Evolutionary conservation across 2,888 invertebrate genomes (phyloP).

Genomic region (Agonopterix arenella): DNA sequence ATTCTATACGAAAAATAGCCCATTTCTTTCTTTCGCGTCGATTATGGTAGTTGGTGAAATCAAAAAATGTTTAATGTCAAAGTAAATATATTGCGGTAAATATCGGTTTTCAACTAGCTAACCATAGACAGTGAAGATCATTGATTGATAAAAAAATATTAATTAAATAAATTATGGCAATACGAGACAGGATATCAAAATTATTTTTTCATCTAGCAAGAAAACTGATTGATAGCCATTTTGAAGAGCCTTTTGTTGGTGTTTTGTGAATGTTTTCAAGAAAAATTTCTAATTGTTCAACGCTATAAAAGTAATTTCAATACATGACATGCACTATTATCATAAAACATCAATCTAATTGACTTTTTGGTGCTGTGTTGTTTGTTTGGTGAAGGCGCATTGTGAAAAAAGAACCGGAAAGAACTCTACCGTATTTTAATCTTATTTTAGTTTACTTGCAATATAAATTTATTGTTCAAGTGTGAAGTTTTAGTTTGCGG

Average conservation of each 20-base stretch:
- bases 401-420: slow-evolving; percentile 66
- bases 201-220: slow-evolving; percentile 68
- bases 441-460: slow-evolving; percentile 33
- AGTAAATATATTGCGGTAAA: neutral
- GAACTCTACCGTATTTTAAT: slow-evolving; percentile 48
- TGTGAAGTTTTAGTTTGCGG: slow-evolving; percentile 20
- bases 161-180: slow-evolving; percentile 59
- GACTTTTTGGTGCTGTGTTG: slow-evolving; percentile 36
- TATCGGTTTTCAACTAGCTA: slow-evolving; percentile 3
- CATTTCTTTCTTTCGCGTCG: no score
- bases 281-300: slow-evolving; percentile 53
- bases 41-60: no score
- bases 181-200: slow-evolving; percentile 69
- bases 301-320: slow-evolving; percentile 30
- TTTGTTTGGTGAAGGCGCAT: slow-evolving; percentile 57
- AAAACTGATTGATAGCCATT: slow-evolving; percentile 72
- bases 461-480: slow-evolving; percentile 26
- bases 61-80: no score
- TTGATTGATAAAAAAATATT: slow-evolving; percentile 22
- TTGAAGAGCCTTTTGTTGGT: slow-evolving; percentile 77
- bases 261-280: slow-evolving; percentile 77
- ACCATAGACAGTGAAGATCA: slow-evolving; percentile 39
- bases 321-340: slow-evolving; percentile 22
- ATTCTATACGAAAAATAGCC: no score
- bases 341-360: slow-evolving; percentile 25